Evolutionary conservation across 2,113 vertebrate genomes (phyloP).

Genomic region (Gyps fulvus): DNA sequence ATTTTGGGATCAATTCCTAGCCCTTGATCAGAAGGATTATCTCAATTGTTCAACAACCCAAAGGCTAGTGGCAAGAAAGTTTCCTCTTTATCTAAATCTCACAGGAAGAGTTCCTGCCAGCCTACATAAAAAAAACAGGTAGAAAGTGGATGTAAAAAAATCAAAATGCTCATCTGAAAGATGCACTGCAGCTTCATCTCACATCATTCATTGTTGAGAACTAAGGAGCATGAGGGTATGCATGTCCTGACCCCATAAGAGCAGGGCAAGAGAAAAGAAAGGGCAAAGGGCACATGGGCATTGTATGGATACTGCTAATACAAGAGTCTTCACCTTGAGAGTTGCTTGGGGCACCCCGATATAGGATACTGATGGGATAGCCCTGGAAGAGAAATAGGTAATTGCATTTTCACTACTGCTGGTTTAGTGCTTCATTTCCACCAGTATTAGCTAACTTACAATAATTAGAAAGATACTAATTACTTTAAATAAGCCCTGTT

Average conservation of each 20-base stretch:
- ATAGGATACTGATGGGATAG: neutral
- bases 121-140: neutral
- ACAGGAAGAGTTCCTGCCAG: neutral
- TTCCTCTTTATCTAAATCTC: neutral
- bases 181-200: neutral
- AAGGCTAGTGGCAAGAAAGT: neutral
- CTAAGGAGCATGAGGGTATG: neutral
- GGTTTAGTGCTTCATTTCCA: neutral
- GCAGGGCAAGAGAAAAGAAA: neutral
- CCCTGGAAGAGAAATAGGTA: neutral
- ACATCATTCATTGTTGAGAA: neutral
- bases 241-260: fast-evolving
- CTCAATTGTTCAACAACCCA: neutral
- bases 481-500: neutral
- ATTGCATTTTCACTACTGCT: neutral
- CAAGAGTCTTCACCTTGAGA: neutral
- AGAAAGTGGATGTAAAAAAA: neutral
- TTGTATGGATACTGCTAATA: neutral
- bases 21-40: neutral
- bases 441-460: neutral
- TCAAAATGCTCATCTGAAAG: neutral
- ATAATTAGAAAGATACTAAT: neutral
- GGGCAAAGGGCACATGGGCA: neutral
- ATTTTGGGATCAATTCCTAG: neutral
- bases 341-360: neutral